A percentile compares a stretch with the other conserved stretches of the same genome.
Conservation (phyloP, 2,113 vertebrate genomes). For the Hippoglossus stenolepis region DNA sequence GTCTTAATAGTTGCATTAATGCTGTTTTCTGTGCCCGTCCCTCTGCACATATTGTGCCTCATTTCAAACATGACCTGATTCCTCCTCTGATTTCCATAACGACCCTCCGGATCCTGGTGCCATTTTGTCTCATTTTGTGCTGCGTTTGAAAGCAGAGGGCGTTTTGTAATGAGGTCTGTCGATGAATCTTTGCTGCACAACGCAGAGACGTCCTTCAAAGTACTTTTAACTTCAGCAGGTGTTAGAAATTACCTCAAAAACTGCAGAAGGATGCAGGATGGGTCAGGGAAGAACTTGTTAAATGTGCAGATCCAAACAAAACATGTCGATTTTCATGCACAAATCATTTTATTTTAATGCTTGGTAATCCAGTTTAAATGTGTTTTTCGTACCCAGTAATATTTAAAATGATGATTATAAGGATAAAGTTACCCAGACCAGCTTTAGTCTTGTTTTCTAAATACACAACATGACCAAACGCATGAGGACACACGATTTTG, state of each 20-base stretch:
- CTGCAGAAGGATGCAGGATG: too few relatives aligned
- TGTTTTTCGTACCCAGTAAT: too few relatives aligned
- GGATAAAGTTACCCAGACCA: too few relatives aligned
- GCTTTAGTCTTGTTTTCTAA: too few relatives aligned
- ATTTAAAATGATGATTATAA: too few relatives aligned
- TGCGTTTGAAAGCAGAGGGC: conserved; percentile 53
- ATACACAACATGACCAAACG: too few relatives aligned
- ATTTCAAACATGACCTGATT: conserved; percentile 77
- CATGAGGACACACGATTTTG: too few relatives aligned
- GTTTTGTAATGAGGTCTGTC: conserved; percentile 40
- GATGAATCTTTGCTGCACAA: conserved; percentile 10
- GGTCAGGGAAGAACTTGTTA: too few relatives aligned
- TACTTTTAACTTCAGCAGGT: neutral
- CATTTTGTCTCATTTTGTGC: conserved; percentile 70
- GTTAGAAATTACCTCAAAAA: neutral
- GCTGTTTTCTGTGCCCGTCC: conserved; percentile 37
- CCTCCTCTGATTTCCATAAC: conserved; percentile 58
- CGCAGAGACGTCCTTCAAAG: conserved; percentile 19
- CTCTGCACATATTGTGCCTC: conserved; percentile 65
- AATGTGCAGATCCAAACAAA: too few relatives aligned
- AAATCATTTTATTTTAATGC: too few relatives aligned
- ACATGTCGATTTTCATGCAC: too few relatives aligned
- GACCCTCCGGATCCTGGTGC: conserved; percentile 66
- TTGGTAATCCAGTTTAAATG: too few relatives aligned
- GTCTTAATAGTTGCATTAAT: conserved; percentile 55